A percentile compares a stretch with the other conserved stretches of the same genome.
These are phyloP conservation scores for Lepidocyrtinus sp. DNA, from an alignment of 2,888 invertebrate genomes.

Conservation along the genomic window DNA sequence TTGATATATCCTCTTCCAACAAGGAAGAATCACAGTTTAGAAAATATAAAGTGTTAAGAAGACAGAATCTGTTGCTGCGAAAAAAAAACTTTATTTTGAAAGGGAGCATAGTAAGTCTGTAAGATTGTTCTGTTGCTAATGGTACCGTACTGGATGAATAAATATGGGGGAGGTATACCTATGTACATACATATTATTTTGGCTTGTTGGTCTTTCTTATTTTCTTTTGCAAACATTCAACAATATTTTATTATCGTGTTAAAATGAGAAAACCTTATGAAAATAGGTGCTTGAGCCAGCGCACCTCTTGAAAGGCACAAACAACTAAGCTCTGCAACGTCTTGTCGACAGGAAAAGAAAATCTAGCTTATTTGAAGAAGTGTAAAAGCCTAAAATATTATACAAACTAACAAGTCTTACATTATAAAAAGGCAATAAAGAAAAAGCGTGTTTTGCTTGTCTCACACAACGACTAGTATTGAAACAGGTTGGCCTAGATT, in stretches of 20 bases:
- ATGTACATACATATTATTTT: too few species aligned
- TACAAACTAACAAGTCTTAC: neutral
- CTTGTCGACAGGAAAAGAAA: neutral
- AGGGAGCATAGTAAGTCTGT: too few species aligned
- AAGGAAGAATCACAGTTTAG: too few species aligned
- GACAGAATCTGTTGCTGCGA: too few species aligned
- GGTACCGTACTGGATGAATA: too few species aligned
- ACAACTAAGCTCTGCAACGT: neutral
- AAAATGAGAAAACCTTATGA: neutral
- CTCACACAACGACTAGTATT: neutral
- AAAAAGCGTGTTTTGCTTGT: neutral
- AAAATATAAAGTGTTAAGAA: too few species aligned
- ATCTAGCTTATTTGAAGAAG: neutral
- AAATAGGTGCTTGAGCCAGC: neutral
- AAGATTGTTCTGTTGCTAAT: too few species aligned
- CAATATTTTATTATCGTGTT: neutral
- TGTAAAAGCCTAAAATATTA: neutral
- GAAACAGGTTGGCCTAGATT: slow-evolving; percentile 32
- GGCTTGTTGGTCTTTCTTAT: neutral
- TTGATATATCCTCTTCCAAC: neutral
- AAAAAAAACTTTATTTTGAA: too few species aligned
- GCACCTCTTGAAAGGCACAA: neutral
- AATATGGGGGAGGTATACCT: too few species aligned
- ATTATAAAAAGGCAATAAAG: neutral
- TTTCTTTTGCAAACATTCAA: neutral